Evolutionary conservation across 2,888 invertebrate species (phyloP).

Genomic region (Apamea anceps): DNA sequence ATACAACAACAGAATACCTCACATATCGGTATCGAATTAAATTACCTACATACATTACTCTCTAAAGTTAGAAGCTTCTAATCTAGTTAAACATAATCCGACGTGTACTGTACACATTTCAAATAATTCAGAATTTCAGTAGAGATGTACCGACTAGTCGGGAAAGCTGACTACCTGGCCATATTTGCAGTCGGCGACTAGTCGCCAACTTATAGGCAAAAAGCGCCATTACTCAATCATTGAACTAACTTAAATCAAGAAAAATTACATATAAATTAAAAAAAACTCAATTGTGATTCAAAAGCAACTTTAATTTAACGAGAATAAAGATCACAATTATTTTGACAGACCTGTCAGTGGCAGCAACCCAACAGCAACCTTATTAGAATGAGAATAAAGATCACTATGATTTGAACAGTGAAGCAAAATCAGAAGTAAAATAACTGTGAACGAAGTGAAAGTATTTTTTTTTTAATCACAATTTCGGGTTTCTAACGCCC

Average conservation of each 20-base stretch:
- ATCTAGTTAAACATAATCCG: constrained; percentile 44
- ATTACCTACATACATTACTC: constrained; percentile 31
- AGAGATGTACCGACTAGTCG: neutral
- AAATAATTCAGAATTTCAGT: constrained; percentile 48
- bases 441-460: too few species aligned
- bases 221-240: neutral
- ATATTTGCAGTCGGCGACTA: neutral
- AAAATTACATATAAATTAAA: too few species aligned
- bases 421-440: too few species aligned
- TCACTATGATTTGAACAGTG: too few species aligned
- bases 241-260: too few species aligned
- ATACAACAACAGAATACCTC: constrained; percentile 14
- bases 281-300: too few species aligned
- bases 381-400: too few species aligned
- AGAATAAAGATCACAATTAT: too few species aligned
- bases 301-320: too few species aligned
- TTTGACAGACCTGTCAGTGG: too few species aligned
- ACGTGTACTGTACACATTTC: constrained; percentile 43
- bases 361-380: too few species aligned
- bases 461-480: neutral
- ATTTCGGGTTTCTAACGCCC: neutral
- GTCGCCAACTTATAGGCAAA: neutral
- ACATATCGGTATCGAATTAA: constrained; percentile 43
- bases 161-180: neutral
- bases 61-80: constrained; percentile 45